phyloP scores from a whole-genome alignment of 2,888 invertebrate genomes.

The Oscheius sp. region DNA sequence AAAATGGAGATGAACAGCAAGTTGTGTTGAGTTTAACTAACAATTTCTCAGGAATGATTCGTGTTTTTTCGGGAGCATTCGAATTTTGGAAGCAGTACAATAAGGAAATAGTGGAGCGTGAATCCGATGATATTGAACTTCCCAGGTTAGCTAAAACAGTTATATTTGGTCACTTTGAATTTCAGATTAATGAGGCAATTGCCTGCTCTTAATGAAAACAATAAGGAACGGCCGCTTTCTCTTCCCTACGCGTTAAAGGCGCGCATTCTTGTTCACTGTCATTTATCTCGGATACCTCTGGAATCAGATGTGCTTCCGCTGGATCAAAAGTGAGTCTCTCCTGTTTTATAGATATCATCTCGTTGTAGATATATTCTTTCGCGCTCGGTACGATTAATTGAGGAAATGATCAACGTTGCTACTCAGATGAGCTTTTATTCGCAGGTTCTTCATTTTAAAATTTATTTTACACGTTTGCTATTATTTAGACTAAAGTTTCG shows the following conservation, averaged over 20 bases:
- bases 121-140: conserved; percentile 93
- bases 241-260: conserved; percentile 78
- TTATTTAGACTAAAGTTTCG: conserved; percentile 57
- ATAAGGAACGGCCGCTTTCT: conserved; percentile 92
- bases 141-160: conserved; percentile 80
- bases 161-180: neutral
- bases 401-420: conserved; percentile 96
- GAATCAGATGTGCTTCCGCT: conserved; percentile 57
- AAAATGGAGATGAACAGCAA: conserved; percentile 90
- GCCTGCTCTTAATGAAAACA: conserved; percentile 90
- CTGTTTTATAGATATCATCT: neutral
- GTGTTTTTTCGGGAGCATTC: conserved; percentile 94
- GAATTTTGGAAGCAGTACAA: conserved; percentile 95
- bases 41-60: conserved; percentile 81
- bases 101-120: conserved; percentile 90
- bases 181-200: conserved; percentile 84
- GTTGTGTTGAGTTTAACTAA: conserved; percentile 48
- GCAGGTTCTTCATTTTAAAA: conserved; percentile 76
- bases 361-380: conserved; percentile 73
- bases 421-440: conserved; percentile 84
- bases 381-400: conserved; percentile 87
- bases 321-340: conserved; percentile 44
- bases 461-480: neutral
- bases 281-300: conserved; percentile 84
- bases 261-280: conserved; percentile 92